phyloP scores from a whole-genome alignment of 2,797 vertebrate genomes.

The Australoheros facetus region DNA sequence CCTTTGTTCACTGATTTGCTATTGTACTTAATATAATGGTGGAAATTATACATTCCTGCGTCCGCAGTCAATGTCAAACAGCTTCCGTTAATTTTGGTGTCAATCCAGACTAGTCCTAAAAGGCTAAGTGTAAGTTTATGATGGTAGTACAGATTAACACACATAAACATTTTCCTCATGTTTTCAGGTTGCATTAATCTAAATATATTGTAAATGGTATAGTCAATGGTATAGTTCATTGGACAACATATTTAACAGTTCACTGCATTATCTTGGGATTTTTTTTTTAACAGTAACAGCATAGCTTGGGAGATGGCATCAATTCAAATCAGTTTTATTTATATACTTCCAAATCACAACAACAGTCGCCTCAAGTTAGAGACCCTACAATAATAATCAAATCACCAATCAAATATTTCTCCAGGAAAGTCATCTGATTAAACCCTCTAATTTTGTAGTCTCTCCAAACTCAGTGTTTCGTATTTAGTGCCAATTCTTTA shows the following conservation, averaged over 20 bases:
- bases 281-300: not conserved
- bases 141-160: no score
- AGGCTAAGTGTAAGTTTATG: not conserved
- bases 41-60: constrained; percentile 42
- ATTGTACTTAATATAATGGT: constrained; percentile 67
- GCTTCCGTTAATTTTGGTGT: constrained; percentile 39
- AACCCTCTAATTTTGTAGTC: not conserved
- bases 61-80: constrained; percentile 37
- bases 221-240: not conserved
- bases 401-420: not conserved
- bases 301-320: not conserved
- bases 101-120: constrained; percentile 15
- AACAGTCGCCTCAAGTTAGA: no score
- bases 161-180: not conserved
- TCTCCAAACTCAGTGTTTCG: not conserved
- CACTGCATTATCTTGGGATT: not conserved
- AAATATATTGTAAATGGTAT: not conserved
- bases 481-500: not conserved
- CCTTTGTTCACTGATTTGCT: constrained; percentile 60
- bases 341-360: no score
- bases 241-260: not conserved
- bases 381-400: no score
- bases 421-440: not conserved
- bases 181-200: not conserved
- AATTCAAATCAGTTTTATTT: no score